phyloP scores from a whole-genome alignment of 1,140 invertebrate genomes.

The Popillia japonica region DNA sequence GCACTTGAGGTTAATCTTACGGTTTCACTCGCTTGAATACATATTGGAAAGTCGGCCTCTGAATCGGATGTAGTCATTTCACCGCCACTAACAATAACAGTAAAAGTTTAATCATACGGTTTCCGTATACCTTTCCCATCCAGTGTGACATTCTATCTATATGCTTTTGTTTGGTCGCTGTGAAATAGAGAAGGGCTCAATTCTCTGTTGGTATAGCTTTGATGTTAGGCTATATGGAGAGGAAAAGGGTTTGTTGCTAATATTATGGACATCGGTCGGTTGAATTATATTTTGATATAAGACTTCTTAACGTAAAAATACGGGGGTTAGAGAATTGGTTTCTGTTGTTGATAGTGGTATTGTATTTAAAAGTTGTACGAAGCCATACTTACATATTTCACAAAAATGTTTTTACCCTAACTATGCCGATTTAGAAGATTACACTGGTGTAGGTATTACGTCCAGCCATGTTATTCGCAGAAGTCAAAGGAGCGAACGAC shows the following conservation, averaged over 20 bases:
- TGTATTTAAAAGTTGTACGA: too few species aligned
- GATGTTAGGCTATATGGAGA: constrained; percentile 1
- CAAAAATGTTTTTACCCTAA: too few species aligned
- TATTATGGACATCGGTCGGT: neutral
- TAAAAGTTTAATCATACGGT: constrained; percentile 30
- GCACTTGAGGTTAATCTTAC: constrained; percentile 26
- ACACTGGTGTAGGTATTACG: too few species aligned
- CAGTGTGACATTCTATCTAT: constrained; percentile 17
- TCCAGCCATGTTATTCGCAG: too few species aligned
- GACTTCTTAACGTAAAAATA: too few species aligned
- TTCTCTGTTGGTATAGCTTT: neutral
- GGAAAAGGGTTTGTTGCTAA: neutral
- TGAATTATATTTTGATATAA: neutral
- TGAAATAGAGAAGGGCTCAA: neutral
- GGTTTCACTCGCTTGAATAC: constrained; percentile 18
- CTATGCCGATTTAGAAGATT: too few species aligned
- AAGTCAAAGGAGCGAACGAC: too few species aligned
- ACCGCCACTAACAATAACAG: constrained; percentile 27
- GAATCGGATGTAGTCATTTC: constrained; percentile 18
- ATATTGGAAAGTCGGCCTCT: constrained; percentile 14
- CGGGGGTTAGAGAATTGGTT: too few species aligned
- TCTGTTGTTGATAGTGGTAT: too few species aligned
- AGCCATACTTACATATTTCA: too few species aligned
- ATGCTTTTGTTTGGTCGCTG: neutral
- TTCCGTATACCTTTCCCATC: neutral